Evolutionary conservation across 2,797 vertebrate species (phyloP).

Genomic region (Cuculus canorus): DNA sequence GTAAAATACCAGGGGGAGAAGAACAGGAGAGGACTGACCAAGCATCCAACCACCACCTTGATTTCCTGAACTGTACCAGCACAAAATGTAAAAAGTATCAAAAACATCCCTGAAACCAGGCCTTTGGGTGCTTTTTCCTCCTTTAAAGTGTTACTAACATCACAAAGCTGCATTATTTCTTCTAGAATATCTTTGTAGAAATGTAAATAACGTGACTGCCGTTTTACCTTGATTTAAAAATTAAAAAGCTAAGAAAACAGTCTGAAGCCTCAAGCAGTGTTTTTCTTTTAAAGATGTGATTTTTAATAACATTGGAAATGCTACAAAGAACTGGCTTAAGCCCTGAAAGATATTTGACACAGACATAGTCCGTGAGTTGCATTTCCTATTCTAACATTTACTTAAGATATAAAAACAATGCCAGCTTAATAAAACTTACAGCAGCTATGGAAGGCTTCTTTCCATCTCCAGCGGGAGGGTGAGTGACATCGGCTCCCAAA

Average conservation of each 20-base stretch:
- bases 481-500: constrained; percentile 97
- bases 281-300: neutral
- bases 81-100: neutral
- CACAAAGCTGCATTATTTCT: neutral
- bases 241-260: neutral
- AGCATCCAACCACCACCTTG: neutral
- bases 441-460: constrained; percentile 99
- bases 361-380: neutral
- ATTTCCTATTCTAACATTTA: neutral
- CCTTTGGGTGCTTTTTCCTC: neutral
- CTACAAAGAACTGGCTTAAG: neutral
- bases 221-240: neutral
- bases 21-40: neutral
- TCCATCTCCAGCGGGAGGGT: constrained; percentile 96
- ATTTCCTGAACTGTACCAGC: neutral
- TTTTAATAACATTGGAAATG: neutral
- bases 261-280: neutral
- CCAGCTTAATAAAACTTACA: constrained; percentile 77
- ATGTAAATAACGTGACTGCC: neutral
- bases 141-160: neutral
- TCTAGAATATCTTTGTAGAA: neutral
- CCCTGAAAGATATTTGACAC: neutral
- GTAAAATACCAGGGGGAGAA: neutral
- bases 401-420: neutral
- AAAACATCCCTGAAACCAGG: neutral